Evolutionary conservation across 2,113 vertebrate species (phyloP), one percentile per base, ranked within the genome.

Genomic region (Polypterus senegalus): DNA sequence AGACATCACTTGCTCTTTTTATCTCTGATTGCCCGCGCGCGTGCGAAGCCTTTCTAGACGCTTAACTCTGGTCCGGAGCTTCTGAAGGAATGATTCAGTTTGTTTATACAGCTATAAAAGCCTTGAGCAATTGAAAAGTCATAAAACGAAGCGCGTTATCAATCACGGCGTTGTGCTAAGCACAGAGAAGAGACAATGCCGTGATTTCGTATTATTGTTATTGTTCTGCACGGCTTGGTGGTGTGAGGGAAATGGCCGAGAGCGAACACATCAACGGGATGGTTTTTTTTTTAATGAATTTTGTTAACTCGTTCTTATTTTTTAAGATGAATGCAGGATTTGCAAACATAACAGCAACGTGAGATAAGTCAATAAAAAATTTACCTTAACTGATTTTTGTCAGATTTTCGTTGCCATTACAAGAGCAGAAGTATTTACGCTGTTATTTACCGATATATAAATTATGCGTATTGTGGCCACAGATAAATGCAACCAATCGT

Each of bases 81-180:
- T 79, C 72, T 61, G 74, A 84, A 88, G 80, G 84, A 91, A 83
- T 89, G 86, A 87, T 90, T 89, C 90, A 88, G 85, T 86, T 80
- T 92, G 91, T 93, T 91, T 91, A 89, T 85, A 77, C 88, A 89
- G 89, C 89, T 83, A 88, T 91, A 91, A 95, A 91, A 90, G 83
- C 86, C 73, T 79, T 80, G 82, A 87, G 89, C 86, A 84, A 85
- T 88, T 83, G 88, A 88, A 89, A 91, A 92, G 90, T 88, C 89
- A 86, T 92, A 92, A 94, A 93, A 89, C 66, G 83, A 86, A 89
- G 85, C 84, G 83, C 79, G 70, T 88, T 78, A 92, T 93, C 90
- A 91, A 93, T 95, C 92, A 92, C 81, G 74, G 72, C 52, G 66
- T 78, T 81, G 83, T 77, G 81, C 76, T 76, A 72, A 81, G 81